Evolutionary conservation across 2,888 invertebrate genomes (phyloP).

Genomic region (Brachyptera risi): DNA sequence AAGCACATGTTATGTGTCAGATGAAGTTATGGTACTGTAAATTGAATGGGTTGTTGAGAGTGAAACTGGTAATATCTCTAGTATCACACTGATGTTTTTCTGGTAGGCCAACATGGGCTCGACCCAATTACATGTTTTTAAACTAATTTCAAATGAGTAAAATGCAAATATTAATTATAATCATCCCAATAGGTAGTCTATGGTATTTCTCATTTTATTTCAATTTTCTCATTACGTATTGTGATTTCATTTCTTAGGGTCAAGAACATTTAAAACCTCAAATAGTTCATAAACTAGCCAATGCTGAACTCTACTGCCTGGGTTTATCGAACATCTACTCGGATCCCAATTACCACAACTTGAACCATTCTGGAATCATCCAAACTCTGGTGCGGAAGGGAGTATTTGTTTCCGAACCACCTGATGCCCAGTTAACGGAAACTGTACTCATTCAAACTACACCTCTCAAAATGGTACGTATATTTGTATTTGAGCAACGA

Average conservation of each 20-base stretch:
- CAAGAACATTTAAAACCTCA: slow-evolving; percentile 91
- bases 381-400: slow-evolving; percentile 82
- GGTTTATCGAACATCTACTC: slow-evolving; percentile 93
- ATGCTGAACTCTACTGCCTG: slow-evolving; percentile 91
- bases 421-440: slow-evolving; percentile 87
- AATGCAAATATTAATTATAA: too few species aligned
- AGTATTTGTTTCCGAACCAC: slow-evolving; percentile 76
- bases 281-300: slow-evolving; percentile 85
- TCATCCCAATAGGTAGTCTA: too few species aligned
- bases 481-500: too few species aligned
- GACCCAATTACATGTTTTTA: too few species aligned
- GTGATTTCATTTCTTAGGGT: slow-evolving; percentile 54
- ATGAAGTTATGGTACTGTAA: too few species aligned
- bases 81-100: too few species aligned
- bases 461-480: slow-evolving; percentile 84
- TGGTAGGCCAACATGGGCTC: too few species aligned
- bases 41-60: too few species aligned
- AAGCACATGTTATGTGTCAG: too few species aligned
- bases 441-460: slow-evolving; percentile 94
- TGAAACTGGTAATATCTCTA: too few species aligned
- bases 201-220: background rate
- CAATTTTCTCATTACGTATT: background rate
- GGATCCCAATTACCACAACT: slow-evolving; percentile 92
- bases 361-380: slow-evolving; percentile 92
- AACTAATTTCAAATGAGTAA: too few species aligned